Conservation (phyloP, 1,140 invertebrate genomes). For the Heliconius hermathena region DNA sequence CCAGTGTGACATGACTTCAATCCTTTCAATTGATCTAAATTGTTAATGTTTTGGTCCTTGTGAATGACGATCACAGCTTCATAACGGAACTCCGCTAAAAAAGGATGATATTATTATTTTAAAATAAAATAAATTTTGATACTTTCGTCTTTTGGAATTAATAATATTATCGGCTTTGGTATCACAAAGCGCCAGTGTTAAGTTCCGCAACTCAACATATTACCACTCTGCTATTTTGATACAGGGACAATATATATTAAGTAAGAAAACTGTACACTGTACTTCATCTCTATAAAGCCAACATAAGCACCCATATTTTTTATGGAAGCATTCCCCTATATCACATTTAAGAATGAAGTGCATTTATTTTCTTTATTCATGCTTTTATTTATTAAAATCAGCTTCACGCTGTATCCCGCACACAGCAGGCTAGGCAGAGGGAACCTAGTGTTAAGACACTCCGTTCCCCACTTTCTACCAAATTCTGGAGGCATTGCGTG, state of each 20-base stretch:
- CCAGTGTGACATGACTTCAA: conserved; percentile 91
- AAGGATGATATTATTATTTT: background rate
- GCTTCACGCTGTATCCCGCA: no score
- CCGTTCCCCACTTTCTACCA: no score
- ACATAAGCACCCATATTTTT: background rate
- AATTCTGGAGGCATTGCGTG: no score
- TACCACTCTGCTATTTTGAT: background rate
- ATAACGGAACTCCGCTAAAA: conserved; percentile 86
- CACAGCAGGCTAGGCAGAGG: no score
- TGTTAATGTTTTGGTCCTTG: conserved; percentile 85
- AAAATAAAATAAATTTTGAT: background rate
- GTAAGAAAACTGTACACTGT: background rate
- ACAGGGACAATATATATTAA: background rate
- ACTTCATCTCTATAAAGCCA: background rate
- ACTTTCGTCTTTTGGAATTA: no score
- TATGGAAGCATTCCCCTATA: background rate
- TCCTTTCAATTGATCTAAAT: conserved; percentile 85
- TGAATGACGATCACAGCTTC: conserved; percentile 90
- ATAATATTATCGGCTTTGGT: no score
- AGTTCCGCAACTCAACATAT: no score
- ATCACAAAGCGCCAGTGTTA: no score
- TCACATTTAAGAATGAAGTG: background rate
- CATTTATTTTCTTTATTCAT: background rate
- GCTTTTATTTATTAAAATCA: no score
- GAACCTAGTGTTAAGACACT: no score